phyloP scores from a whole-genome alignment of 2,113 vertebrate species.

The Uropsilus gracilis region DNA sequence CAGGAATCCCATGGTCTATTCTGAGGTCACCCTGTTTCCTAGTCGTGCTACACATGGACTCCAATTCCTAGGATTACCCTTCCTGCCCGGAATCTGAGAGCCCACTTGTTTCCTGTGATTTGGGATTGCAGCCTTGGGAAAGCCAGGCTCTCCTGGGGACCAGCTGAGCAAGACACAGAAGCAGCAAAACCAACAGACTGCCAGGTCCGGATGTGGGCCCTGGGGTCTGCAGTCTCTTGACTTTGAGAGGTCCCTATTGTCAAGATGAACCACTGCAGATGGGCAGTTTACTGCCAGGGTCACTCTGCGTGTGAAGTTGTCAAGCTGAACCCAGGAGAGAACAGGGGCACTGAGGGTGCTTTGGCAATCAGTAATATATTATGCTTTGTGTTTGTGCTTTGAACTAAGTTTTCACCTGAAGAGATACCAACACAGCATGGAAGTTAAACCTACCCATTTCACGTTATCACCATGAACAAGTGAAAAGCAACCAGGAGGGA shows the following conservation, averaged over 20 bases:
- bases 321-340: rapidly evolving
- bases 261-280: background rate
- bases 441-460: background rate
- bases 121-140: no score
- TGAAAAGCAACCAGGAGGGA: background rate
- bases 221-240: rapidly evolving
- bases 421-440: background rate
- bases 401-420: background rate
- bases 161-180: background rate
- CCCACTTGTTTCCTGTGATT: background rate
- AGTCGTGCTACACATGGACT: rapidly evolving
- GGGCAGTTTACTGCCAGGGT: background rate
- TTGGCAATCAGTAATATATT: background rate
- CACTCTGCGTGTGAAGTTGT: no score
- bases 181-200: no score
- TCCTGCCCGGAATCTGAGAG: background rate
- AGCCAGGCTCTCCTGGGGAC: background rate
- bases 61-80: background rate
- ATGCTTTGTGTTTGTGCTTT: background rate
- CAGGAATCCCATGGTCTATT: background rate
- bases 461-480: background rate
- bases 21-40: no score
- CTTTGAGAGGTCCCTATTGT: background rate
- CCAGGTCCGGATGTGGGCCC: background rate
- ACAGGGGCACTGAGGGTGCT: background rate